phyloP scores from a whole-genome alignment of 2,113 vertebrate species.

The Chunga burmeisteri region DNA sequence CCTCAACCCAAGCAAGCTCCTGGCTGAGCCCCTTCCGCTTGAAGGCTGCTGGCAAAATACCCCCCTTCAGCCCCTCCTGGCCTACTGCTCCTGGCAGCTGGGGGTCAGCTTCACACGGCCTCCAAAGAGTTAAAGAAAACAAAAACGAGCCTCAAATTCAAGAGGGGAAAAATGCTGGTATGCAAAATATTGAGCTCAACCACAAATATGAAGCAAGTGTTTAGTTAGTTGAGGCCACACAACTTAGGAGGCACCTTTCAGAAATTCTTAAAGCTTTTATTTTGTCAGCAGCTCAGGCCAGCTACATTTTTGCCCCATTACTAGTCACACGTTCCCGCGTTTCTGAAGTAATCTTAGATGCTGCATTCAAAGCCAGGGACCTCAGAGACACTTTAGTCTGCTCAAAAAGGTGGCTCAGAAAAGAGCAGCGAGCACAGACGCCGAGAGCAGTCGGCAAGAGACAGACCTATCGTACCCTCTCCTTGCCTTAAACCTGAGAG shows the following conservation, averaged over 20 bases:
- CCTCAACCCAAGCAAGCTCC: neutral
- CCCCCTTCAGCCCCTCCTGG: neutral
- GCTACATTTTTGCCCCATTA: neutral
- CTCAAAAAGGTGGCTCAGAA: neutral
- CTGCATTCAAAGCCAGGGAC: neutral
- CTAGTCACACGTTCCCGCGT: rapidly evolving
- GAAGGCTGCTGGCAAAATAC: neutral
- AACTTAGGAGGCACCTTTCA: conserved; percentile 7
- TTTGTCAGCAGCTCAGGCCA: neutral
- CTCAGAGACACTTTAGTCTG: neutral
- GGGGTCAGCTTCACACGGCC: conserved; percentile 42
- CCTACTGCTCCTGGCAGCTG: neutral
- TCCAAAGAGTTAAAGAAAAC: conserved; percentile 58
- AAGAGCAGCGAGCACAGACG: neutral
- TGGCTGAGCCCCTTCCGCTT: neutral
- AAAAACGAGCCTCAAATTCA: neutral
- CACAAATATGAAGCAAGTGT: conserved; percentile 56
- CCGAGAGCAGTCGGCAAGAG: neutral
- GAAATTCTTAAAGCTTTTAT: conserved; percentile 35
- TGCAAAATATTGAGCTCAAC: conserved; percentile 61
- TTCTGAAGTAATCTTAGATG: neutral
- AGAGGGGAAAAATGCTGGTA: conserved; percentile 33
- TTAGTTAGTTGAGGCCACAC: conserved; percentile 32
- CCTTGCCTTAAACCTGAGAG: rapidly evolving
- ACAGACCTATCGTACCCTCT: rapidly evolving